phyloP scores from a whole-genome alignment of 2,113 vertebrate species.

The Dicentrarchus labrax region DNA sequence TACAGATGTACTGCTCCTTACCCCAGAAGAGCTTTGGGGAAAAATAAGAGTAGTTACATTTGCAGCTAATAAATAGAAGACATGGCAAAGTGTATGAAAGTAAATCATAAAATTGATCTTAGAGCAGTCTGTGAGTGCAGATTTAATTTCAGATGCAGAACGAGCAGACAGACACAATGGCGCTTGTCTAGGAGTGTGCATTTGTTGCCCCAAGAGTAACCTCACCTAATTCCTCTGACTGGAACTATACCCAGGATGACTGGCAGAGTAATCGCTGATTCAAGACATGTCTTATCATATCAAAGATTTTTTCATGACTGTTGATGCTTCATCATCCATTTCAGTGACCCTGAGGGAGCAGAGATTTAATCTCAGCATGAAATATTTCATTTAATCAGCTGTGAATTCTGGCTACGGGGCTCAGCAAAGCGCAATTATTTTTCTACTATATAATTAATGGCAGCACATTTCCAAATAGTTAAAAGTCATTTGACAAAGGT shows the following conservation, averaged over 20 bases:
- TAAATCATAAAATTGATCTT: background rate
- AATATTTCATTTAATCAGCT: conserved; percentile 14
- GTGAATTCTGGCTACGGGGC: conserved; percentile 5
- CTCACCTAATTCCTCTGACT: conserved; percentile 18
- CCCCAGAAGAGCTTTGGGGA: background rate
- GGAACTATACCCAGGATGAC: background rate
- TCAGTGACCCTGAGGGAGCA: background rate
- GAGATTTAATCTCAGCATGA: background rate
- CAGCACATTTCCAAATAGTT: background rate
- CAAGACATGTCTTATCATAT: conserved; percentile 34
- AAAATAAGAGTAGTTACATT: background rate
- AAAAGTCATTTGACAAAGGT: background rate
- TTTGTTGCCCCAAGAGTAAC: background rate
- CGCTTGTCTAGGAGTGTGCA: background rate
- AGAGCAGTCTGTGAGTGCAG: background rate
- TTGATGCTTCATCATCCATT: conserved; percentile 2
- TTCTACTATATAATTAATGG: background rate
- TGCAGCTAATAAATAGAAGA: background rate
- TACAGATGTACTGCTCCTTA: conserved; percentile 6
- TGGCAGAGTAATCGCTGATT: background rate
- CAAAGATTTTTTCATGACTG: background rate
- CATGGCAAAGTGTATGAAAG: background rate
- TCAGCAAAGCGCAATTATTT: background rate
- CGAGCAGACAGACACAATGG: background rate
- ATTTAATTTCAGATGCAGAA: background rate